Conservation (phyloP, 1,140 invertebrate genomes). For the Camponotus floridanus region DNA sequence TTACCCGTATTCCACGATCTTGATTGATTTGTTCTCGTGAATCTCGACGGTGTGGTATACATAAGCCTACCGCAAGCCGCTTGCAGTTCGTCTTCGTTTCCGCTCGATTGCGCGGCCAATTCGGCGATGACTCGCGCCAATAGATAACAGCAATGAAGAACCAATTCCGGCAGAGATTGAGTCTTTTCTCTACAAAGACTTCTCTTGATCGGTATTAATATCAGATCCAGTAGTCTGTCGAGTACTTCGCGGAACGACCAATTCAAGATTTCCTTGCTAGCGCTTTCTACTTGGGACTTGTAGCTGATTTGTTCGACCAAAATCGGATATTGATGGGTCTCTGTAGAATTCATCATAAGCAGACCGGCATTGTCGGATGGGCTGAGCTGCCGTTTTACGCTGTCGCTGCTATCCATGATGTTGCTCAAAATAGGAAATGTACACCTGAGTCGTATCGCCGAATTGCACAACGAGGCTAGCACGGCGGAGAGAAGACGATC, state of each 20-base stretch:
- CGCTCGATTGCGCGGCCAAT: slow-evolving; percentile 92
- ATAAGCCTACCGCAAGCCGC: slow-evolving; percentile 89
- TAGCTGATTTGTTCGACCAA: slow-evolving; percentile 94
- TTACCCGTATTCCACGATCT: slow-evolving; percentile 98
- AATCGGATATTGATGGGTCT: slow-evolving; percentile 92
- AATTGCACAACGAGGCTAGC: slow-evolving; percentile 92
- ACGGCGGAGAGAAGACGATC: slow-evolving; percentile 93
- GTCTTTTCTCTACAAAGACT: slow-evolving; percentile 88
- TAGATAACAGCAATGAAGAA: slow-evolving; percentile 95
- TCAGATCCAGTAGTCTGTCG: slow-evolving; percentile 93
- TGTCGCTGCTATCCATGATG: slow-evolving; percentile 86
- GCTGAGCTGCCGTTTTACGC: slow-evolving; percentile 87
- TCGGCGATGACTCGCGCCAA: slow-evolving; percentile 95
- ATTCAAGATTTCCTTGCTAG: slow-evolving; percentile 81
- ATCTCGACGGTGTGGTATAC: slow-evolving; percentile 95
- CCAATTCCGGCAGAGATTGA: slow-evolving; percentile 88
- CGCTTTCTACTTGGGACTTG: slow-evolving; percentile 85
- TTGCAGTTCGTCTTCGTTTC: slow-evolving; percentile 90
- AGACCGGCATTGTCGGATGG: slow-evolving; percentile 91
- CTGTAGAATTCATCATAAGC: slow-evolving; percentile 90
- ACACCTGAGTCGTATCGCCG: slow-evolving; percentile 91
- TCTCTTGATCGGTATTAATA: slow-evolving; percentile 92
- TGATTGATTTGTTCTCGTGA: slow-evolving; percentile 95
- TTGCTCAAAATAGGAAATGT: slow-evolving; percentile 91
- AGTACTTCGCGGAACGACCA: slow-evolving; percentile 95